Percentiles rank a stretch among this genome's conserved stretches.
phyloP scores from a whole-genome alignment of 2,113 vertebrate species.

The Ciconia stormi region DNA sequence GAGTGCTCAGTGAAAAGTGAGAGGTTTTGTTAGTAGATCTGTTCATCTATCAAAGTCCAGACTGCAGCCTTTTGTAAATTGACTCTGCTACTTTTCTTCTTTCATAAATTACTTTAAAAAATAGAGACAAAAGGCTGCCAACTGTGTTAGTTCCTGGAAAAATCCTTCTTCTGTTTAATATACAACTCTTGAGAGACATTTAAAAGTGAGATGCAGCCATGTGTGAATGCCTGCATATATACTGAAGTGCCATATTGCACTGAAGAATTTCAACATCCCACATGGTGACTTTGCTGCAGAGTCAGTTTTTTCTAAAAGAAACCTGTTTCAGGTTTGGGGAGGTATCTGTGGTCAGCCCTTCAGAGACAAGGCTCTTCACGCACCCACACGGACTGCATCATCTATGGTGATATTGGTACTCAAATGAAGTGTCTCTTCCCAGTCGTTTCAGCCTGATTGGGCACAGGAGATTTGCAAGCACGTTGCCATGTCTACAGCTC shows the following conservation, averaged over 20 bases:
- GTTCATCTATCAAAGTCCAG: slow-evolving; percentile 63
- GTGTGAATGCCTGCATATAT: slow-evolving; percentile 17
- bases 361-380: neutral
- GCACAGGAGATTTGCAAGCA: neutral
- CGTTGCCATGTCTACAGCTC: accelerated
- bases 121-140: slow-evolving; percentile 58
- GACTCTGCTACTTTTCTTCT: slow-evolving; percentile 39
- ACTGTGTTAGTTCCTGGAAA: slow-evolving; percentile 47
- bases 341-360: neutral
- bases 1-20: slow-evolving; percentile 37
- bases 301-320: neutral
- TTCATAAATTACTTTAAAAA: slow-evolving; percentile 60
- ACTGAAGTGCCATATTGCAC: neutral
- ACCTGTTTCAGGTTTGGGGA: neutral
- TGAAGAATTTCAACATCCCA: neutral
- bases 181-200: slow-evolving; percentile 35
- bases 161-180: slow-evolving; percentile 42
- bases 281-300: neutral
- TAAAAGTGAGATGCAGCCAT: slow-evolving; percentile 45
- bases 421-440: neutral
- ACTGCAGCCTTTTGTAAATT: slow-evolving; percentile 49
- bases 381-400: too few species aligned
- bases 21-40: slow-evolving; percentile 53
- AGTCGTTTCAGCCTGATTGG: neutral
- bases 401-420: neutral